These are phyloP conservation scores for Lepidocyrtoides sp. DNA, from an alignment of 2,888 invertebrate genomes.

Conservation along the genomic window DNA sequence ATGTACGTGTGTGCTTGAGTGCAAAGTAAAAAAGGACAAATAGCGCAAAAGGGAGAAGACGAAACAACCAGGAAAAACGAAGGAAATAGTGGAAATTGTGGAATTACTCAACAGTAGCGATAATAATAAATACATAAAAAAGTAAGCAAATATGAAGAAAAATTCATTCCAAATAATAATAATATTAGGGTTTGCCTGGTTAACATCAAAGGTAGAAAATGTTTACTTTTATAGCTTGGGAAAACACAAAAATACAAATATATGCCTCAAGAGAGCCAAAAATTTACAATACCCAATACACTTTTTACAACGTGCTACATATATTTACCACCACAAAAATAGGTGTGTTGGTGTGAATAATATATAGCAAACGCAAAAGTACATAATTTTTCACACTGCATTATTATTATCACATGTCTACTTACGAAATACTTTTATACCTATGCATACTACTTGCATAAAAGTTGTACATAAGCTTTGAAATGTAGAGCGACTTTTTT, in stretches of 20 bases:
- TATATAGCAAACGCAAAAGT: neutral
- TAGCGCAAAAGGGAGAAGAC: neutral
- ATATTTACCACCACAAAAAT: neutral
- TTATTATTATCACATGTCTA: neutral
- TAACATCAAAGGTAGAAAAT: neutral
- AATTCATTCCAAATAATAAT: conserved; percentile 13
- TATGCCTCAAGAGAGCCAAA: neutral
- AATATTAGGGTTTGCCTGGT: conserved; percentile 9
- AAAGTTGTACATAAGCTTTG: too few relatives aligned
- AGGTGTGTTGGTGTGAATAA: neutral
- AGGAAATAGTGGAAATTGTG: neutral
- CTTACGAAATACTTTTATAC: conserved; percentile 6
- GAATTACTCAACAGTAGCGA: conserved; percentile 27
- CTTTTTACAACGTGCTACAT: neutral
- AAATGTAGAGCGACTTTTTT: conserved; percentile 65
- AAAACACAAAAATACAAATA: neutral
- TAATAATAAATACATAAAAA: conserved; percentile 34
- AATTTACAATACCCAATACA: conserved; percentile 24
- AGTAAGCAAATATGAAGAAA: neutral
- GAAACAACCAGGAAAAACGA: neutral
- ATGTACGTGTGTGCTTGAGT: conserved; percentile 24
- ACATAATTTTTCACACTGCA: neutral
- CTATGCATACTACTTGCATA: too few relatives aligned
- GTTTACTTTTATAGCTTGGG: neutral
- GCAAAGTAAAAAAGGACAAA: too few relatives aligned